phyloP scores from a whole-genome alignment of 2,797 vertebrate species.

The Esox lucius region DNA sequence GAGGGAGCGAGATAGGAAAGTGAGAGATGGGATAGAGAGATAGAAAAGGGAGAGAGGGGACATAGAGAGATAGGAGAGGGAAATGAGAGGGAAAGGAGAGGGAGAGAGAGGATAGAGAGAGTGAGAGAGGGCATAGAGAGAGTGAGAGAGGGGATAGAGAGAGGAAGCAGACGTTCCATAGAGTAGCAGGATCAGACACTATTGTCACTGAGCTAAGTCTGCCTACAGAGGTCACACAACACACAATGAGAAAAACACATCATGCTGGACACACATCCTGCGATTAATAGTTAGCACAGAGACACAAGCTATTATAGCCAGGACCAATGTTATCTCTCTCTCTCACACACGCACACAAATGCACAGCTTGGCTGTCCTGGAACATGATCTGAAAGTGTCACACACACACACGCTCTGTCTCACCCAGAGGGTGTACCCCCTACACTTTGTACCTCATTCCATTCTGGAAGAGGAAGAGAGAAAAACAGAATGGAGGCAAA shows the following conservation, averaged over 20 bases:
- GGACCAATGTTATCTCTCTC: conserved; percentile 64
- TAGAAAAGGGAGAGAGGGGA: too few relatives aligned
- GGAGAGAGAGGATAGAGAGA: background rate
- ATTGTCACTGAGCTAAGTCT: background rate
- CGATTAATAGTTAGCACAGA: conserved; percentile 55
- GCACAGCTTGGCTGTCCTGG: conserved; percentile 50
- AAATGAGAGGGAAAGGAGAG: too few relatives aligned
- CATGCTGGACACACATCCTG: background rate
- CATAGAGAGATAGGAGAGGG: too few relatives aligned
- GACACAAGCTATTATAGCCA: conserved; percentile 42
- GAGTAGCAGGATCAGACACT: conserved; percentile 2
- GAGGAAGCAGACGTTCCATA: background rate
- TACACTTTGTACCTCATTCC: conserved; percentile 9
- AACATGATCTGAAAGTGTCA: conserved; percentile 34
- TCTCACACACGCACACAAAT: too few relatives aligned
- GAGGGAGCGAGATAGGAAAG: conserved; percentile 46
- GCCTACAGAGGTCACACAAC: conserved; percentile 8
- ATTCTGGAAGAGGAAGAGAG: conserved; percentile 40
- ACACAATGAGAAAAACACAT: background rate
- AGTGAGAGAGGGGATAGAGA: conserved; percentile 35
- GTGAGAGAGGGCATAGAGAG: background rate
- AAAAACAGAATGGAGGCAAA: background rate
- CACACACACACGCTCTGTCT: background rate
- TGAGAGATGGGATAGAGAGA: conserved; percentile 10
- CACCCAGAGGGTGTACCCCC: background rate